A percentile compares a stretch with the other conserved stretches of the same genome.
phyloP scores from a whole-genome alignment of 2,888 invertebrate genomes.

The Strigamia transsilvanica region DNA sequence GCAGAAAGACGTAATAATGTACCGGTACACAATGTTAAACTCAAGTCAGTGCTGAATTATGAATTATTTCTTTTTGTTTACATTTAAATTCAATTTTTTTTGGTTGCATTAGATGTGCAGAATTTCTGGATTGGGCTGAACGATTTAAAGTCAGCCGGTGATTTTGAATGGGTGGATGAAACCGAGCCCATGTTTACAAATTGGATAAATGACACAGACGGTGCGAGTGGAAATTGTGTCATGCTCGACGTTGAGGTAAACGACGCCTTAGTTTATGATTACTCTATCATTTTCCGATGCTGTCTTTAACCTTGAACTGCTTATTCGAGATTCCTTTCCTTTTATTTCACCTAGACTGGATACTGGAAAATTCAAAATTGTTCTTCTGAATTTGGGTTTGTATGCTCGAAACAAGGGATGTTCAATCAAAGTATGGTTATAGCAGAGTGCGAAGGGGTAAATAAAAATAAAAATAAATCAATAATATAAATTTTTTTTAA shows the following conservation, averaged over 20 bases:
- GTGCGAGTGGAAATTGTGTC: slow-evolving; percentile 18
- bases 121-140: slow-evolving; percentile 18
- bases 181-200: neutral
- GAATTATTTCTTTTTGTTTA: neutral
- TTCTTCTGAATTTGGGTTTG: neutral
- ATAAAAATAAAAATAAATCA: neutral
- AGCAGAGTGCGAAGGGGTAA: neutral
- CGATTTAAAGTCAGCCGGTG: neutral
- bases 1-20: neutral
- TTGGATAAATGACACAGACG: neutral
- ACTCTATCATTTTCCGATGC: slow-evolving; percentile 25
- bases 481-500: too few species aligned
- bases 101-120: neutral
- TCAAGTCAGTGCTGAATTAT: neutral
- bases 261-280: slow-evolving; percentile 7
- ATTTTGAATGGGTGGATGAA: slow-evolving; percentile 26
- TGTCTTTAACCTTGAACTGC: slow-evolving; percentile 6
- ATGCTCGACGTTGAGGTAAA: slow-evolving; percentile 10
- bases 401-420: neutral
- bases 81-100: neutral
- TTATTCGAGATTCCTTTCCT: neutral
- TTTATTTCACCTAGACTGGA: neutral
- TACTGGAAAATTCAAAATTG: slow-evolving; percentile 2
- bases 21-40: too few species aligned
- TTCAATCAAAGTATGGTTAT: neutral